Evolutionary conservation across 2,113 vertebrate genomes (phyloP), one percentile per base, ranked within the genome.

Genomic region (Perca schrenkii): DNA sequence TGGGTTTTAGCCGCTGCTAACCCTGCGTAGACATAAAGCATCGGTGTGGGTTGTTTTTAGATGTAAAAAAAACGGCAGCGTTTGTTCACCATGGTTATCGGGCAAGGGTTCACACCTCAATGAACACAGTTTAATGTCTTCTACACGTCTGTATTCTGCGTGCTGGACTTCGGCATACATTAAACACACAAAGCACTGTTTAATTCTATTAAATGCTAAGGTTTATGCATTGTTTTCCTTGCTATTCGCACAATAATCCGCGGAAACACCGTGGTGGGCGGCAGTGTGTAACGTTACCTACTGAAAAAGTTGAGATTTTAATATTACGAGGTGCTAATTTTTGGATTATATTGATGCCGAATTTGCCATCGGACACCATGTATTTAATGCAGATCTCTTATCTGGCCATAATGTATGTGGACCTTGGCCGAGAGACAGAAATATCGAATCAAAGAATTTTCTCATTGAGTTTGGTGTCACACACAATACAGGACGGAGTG

Each of bases 251-350:
- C 19, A 3, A 25, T 72, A 75, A 80, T 50, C 49, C 73, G 56
- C 72, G 49, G 62, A 73, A 72, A 83, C 70, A 56, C 62, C 4
- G 21, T 6, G 36, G 78, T 71, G 71, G 75, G 82, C 56, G 56
- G 71, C 14, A 40, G 71, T 40, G 75, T 82, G 65, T 40, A 40
- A 40, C 40, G 40, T 43, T 43, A 50, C 58, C 60, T 16, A 43
- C 4, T 57, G 28, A 63, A 61, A 83, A 88, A 92, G 87, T 89
- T 89, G 0, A 56, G 8, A 22, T 76, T 88, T 64, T 22, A 21
- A n/a, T 8, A 47, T 49, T 8, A 57, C 15, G 62, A 5, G 4
- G 12, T 3, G 34, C 7, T 47, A 1, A 1, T 31, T 68, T 74
- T 12, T 36, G 1, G 4, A 22, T 53, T 11, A 13, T 12, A n/a